Evolutionary conservation across 2,797 vertebrate genomes (phyloP), one percentile per base, ranked within the genome.

Genomic region (Typhlichthys subterraneus): DNA sequence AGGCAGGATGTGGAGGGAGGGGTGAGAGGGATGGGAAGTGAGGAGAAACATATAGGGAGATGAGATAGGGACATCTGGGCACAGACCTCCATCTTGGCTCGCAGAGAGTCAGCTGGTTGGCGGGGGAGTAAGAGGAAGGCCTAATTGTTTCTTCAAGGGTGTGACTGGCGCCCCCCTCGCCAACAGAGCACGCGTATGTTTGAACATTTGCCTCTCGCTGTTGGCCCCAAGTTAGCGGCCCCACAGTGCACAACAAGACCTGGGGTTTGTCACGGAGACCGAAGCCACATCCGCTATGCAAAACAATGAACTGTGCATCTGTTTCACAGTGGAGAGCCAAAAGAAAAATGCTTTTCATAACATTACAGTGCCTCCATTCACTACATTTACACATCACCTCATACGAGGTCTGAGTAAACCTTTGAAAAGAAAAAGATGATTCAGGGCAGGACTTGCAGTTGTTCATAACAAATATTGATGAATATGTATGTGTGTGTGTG

Each of bases 121-220:
- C 71, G 72, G 77, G 69, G 71, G 74, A 75, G 67, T 75, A 75
- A 80, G 72, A 68, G 76, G 23, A 72, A 74, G 66, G 66, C 76
- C 80, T 86, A 81, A 89, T 88, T 83, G 89, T 88, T 87, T 86
- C 68, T 62, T 86, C 85, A 84, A 87, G 84, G 71, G 72, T 77
- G 82, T 82, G 80, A 88, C 85, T 86, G 82, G 56, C 75, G 74
- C 85, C 63, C 84, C 70, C 77, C 74, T 23, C 45, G 57, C 4
- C 67, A 79, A 75, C 61, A 77, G 81, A 75, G 66, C 61, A 57
- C 15, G 57, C 53, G 64, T 52, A 73, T 75, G 73, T 82, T 84
- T 85, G 72, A 81, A 76, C 74, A 80, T 74, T 78, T 77, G 74
- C 69, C 71, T 79, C 56, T 76, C 65, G 63, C 82, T 83, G 52